Evolutionary conservation across 2,113 vertebrate species (phyloP).

Genomic region (Hemiprocne comata): DNA sequence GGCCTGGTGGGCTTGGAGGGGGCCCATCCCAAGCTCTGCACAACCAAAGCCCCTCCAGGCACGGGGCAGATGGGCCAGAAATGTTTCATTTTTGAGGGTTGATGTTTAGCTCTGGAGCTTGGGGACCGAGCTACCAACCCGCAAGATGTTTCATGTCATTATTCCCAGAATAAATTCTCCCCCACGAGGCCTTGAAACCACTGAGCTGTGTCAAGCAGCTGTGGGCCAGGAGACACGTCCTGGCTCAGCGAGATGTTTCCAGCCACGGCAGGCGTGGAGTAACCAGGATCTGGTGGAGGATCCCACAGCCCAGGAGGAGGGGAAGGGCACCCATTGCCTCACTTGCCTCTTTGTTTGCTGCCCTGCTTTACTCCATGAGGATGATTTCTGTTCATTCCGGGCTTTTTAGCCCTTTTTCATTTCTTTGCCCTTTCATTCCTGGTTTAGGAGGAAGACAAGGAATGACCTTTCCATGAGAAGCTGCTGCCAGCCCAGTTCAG

Average conservation of each 20-base stretch:
- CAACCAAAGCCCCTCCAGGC: not conserved
- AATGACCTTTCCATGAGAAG: accelerated
- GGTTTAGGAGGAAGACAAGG: not conserved
- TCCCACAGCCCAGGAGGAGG: not conserved
- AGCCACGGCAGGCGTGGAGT: not conserved
- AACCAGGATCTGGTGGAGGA: not conserved
- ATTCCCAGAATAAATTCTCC: not conserved
- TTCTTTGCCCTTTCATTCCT: no score
- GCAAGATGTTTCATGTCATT: not conserved
- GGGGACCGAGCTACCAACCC: not conserved
- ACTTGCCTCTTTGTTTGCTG: not conserved
- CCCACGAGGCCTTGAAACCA: not conserved
- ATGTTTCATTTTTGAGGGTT: not conserved
- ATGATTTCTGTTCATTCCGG: not conserved
- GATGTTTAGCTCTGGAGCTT: not conserved
- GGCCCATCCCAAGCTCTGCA: not conserved
- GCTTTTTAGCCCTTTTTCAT: not conserved
- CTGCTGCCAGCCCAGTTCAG: not conserved
- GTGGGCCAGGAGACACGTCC: not conserved
- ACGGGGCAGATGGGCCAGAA: no score
- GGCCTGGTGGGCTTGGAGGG: not conserved
- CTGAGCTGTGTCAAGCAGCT: not conserved
- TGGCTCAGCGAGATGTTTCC: not conserved
- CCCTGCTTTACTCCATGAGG: accelerated
- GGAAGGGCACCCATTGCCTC: not conserved